These are phyloP conservation scores for Achroia grisella DNA, from an alignment of 1,140 invertebrate genomes.

Conservation along the genomic window DNA sequence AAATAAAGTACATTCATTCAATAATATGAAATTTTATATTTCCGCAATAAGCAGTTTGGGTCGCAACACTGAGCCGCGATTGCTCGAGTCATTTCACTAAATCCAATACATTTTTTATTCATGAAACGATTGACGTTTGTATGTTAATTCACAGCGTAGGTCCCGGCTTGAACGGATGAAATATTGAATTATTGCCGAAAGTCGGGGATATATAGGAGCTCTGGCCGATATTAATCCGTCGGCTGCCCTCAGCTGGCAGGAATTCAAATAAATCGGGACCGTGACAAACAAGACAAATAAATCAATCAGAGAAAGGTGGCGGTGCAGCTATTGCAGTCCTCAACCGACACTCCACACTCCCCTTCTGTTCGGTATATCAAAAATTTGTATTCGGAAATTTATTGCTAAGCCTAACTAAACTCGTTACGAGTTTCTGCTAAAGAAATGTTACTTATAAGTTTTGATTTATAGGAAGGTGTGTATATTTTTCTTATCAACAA, in stretches of 20 bases:
- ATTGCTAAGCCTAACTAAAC: slow-evolving; percentile 61
- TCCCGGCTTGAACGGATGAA: slow-evolving; percentile 61
- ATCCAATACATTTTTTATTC: slow-evolving; percentile 74
- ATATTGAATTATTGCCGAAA: slow-evolving; percentile 71
- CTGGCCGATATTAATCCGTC: slow-evolving; percentile 64
- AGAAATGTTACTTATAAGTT: slow-evolving; percentile 50
- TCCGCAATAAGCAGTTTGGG: slow-evolving; percentile 36
- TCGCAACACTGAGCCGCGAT: slow-evolving; percentile 33
- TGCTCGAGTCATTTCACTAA: slow-evolving; percentile 62
- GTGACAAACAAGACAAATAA: slow-evolving; percentile 75
- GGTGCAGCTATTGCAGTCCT: slow-evolving; percentile 59
- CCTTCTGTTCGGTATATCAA: slow-evolving; percentile 38
- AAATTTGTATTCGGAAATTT: slow-evolving; percentile 70
- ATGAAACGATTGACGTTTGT: slow-evolving; percentile 73
- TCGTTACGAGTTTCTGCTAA: slow-evolving; percentile 58
- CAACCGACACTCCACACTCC: slow-evolving; percentile 36
- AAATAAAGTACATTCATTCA: slow-evolving; percentile 5
- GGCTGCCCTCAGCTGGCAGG: slow-evolving; percentile 58
- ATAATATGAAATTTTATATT: slow-evolving; percentile 52
- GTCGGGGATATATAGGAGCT: slow-evolving; percentile 62
- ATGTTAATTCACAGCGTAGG: slow-evolving; percentile 67
- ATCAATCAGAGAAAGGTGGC: slow-evolving; percentile 72
- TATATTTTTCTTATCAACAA: too few species aligned
- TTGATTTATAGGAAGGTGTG: slow-evolving; percentile 40
- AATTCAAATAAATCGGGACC: slow-evolving; percentile 73